A percentile compares a stretch with the other conserved stretches of the same genome.
Conservation (phyloP, 2,797 vertebrate genomes). For the Psittacula echo region DNA sequence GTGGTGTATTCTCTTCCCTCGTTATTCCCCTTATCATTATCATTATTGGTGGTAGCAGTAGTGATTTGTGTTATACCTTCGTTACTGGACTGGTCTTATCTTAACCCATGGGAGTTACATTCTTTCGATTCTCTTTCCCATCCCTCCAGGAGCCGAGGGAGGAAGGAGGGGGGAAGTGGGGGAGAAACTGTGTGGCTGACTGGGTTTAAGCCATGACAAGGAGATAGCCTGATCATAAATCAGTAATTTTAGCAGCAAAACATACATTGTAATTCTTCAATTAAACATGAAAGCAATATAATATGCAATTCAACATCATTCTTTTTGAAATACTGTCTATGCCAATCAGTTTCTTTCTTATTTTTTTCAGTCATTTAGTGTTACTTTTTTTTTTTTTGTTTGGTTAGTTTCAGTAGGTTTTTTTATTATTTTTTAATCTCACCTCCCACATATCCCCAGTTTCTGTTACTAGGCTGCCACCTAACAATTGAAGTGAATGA, state of each 20-base stretch:
- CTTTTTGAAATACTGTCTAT: background rate
- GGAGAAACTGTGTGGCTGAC: too few species aligned
- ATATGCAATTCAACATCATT: background rate
- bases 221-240: background rate
- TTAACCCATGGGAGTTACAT: too few species aligned
- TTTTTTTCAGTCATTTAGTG: background rate
- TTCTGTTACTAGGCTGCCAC: background rate
- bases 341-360: background rate
- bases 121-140: too few species aligned
- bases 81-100: too few species aligned
- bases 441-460: background rate
- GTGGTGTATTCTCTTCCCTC: too few species aligned
- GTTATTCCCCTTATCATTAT: too few species aligned
- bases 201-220: too few species aligned
- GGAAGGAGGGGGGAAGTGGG: too few species aligned
- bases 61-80: too few species aligned
- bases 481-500: background rate
- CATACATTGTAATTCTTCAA: background rate
- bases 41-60: too few species aligned
- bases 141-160: too few species aligned
- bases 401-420: background rate
- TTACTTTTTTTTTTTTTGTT: fast-evolving
- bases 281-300: background rate
- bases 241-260: background rate
- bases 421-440: background rate